These are phyloP conservation scores for Donacobius atricapilla DNA, from an alignment of 2,113 vertebrate genomes.

Conservation along the genomic window DNA sequence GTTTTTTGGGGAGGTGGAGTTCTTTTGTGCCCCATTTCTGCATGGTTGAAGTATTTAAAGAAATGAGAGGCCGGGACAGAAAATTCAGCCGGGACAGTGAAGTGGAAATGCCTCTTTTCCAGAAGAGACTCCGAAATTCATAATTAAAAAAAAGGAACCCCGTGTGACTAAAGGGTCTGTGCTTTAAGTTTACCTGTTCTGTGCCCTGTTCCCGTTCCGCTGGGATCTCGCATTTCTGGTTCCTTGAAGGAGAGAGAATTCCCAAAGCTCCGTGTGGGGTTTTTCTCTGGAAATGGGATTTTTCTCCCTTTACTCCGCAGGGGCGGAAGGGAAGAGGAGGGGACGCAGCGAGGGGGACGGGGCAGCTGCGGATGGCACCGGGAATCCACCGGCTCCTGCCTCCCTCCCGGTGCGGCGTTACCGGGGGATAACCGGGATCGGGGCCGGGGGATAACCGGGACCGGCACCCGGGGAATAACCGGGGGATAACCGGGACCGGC, in stretches of 20 bases:
- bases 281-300: background rate
- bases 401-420: too few relatives aligned
- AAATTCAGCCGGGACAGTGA: background rate
- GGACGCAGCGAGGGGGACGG: background rate
- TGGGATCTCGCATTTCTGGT: constrained; percentile 44
- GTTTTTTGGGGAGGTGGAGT: background rate
- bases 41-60: background rate
- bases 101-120: background rate
- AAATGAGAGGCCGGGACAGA: background rate
- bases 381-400: too few relatives aligned
- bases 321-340: background rate
- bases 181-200: background rate
- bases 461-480: background rate
- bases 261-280: background rate
- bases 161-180: background rate
- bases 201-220: background rate
- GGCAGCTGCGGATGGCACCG: background rate
- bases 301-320: background rate
- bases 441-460: background rate
- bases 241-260: background rate
- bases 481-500: background rate
- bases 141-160: background rate
- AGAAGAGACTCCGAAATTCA: background rate
- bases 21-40: background rate
- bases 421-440: background rate